Base-by-base conservation (phyloP, 2,113 vertebrate genomes). In the Conger conger region DNA sequence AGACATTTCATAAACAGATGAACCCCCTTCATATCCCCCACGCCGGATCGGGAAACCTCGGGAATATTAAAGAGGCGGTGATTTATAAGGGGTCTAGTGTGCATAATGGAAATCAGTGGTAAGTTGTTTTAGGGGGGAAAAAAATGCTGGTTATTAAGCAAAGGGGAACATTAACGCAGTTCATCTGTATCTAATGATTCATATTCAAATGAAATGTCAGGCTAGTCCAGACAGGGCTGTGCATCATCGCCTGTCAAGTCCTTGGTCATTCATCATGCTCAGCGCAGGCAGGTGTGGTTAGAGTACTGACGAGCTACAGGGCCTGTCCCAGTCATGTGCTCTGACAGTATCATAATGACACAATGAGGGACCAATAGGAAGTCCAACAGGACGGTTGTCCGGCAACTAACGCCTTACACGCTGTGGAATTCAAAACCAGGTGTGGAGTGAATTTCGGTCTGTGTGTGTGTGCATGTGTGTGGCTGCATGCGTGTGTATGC, bases 121-220 rank as follows among this genome's bases (percentile, higher is more conserved):
- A 73, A n/a, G 27, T 13, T 33, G n/a, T 73, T 73, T 73, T 73
- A 73, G 15, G 68, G 27, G 20, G n/a, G 7, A 30, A 73, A 33
- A 73, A 73, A 73, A n/a, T 73, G n/a, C n/a, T 30, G 68, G 68
- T 33, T 73, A 73, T 73, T 73, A 73, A 73, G 68, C 68, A 23
- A 50, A 33, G 68, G 68, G 60, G 23, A 73, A 73, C n/a, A 33
- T 73, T 73, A 73, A 33, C 68, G 27, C 5, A 33, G 68, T 73
- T 73, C 68, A 33, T 73, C 68, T 73, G 68, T 73, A 73, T 73
- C 27, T 73, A 73, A 73, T 73, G 27, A 33, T 30, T 73, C n/a
- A 73, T 73, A 73, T 73, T 73, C 68, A 73, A 73, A 73, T 30
- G 7, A 73, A 73, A 30, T 73, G n/a, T 73, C 27, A 73, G 68